Conservation (phyloP, 1,140 invertebrate genomes). For the Bombus balteatus region DNA sequence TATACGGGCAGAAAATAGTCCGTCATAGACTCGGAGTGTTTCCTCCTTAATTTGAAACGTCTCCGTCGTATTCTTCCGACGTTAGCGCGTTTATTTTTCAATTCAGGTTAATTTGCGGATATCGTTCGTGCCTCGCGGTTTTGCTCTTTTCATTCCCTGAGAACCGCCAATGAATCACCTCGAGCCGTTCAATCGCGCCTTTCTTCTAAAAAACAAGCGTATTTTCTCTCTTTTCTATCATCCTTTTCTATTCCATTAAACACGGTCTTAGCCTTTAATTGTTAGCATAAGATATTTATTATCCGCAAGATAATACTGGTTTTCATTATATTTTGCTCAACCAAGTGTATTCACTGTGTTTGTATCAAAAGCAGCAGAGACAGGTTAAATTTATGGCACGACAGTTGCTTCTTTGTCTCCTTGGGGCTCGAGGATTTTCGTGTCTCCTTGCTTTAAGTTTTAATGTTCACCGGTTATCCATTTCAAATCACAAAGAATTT, state of each 20-base stretch:
- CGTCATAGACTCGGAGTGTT: slow-evolving; percentile 51
- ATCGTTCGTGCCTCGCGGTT: not conserved
- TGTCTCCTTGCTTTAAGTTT: not conserved
- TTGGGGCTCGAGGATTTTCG: not conserved
- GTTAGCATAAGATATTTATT: not conserved
- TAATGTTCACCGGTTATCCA: not conserved
- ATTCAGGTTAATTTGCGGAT: slow-evolving; percentile 64
- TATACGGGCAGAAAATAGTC: slow-evolving; percentile 62
- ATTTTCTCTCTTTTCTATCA: not conserved
- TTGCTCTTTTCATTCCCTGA: not conserved
- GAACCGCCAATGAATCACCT: slow-evolving; percentile 9
- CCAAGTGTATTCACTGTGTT: not conserved
- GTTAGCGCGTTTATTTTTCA: slow-evolving; percentile 62
- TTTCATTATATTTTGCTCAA: not conserved
- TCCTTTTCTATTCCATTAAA: not conserved
- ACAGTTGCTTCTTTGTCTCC: not conserved
- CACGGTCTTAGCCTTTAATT: not conserved
- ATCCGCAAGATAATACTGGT: not conserved
- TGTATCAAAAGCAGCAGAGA: not conserved
- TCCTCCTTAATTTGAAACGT: slow-evolving; percentile 53
- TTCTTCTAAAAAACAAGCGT: not conserved
- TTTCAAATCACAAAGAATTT: not conserved
- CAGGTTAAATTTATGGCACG: not conserved
- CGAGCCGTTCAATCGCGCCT: not conserved
- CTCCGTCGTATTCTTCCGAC: slow-evolving; percentile 24